Evolutionary conservation across 2,888 invertebrate genomes (phyloP).

Genomic region (Rhabditoides inermis): DNA sequence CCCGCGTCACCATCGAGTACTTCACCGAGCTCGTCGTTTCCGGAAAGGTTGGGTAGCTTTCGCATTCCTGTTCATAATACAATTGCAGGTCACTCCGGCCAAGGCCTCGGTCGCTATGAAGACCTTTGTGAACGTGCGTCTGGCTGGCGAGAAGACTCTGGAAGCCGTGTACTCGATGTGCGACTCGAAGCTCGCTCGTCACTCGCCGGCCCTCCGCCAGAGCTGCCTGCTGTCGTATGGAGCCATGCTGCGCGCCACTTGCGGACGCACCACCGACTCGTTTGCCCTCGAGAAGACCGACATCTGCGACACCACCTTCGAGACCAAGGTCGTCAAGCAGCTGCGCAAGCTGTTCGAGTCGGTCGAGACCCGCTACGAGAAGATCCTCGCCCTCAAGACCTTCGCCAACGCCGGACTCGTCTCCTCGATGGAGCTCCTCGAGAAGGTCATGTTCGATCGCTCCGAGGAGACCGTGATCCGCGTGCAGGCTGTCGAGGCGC

Average conservation of each 20-base stretch:
- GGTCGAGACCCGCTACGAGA: conserved; percentile 29
- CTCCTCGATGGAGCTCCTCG: conserved; percentile 32
- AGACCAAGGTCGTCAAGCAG: conserved; percentile 26
- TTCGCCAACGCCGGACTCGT: conserved; percentile 49
- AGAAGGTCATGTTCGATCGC: conserved; percentile 43
- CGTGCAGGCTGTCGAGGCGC: conserved; percentile 40
- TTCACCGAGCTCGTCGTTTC: conserved; percentile 24
- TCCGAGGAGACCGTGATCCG: conserved; percentile 29
- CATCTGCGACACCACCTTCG: conserved; percentile 16
- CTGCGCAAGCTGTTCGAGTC: conserved; percentile 21
- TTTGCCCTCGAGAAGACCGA: conserved; percentile 17
- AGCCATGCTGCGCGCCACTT: conserved; percentile 34
- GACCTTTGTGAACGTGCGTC: conserved; percentile 27
- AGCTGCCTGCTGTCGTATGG: conserved; percentile 37
- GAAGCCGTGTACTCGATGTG: conserved; percentile 22
- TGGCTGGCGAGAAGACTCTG: conserved; percentile 22
- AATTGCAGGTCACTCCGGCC: conserved; percentile 24
- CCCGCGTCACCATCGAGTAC: conserved; percentile 27
- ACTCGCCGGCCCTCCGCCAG: conserved; percentile 25
- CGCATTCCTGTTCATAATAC: conserved; percentile 14
- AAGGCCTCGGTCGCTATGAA: conserved; percentile 29
- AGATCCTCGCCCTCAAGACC: conserved; percentile 43
- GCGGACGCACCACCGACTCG: conserved; percentile 23
- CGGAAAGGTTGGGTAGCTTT: conserved; percentile 6
- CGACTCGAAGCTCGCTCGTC: conserved; percentile 17